phyloP scores from a whole-genome alignment of 1,140 invertebrate species.

The Neuroterus valhalla region DNA sequence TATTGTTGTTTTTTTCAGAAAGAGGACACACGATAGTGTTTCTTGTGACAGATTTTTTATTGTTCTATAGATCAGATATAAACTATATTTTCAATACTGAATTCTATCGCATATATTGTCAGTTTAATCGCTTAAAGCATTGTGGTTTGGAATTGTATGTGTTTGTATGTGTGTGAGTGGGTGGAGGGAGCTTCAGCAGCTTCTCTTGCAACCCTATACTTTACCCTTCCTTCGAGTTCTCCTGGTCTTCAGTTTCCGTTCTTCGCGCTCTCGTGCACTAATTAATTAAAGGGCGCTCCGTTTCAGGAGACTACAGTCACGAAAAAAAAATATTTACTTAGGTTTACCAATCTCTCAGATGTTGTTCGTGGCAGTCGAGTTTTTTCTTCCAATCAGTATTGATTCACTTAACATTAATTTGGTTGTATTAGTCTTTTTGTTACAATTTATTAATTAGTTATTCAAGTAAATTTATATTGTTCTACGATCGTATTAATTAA shows the following conservation, averaged over 20 bases:
- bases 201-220: conserved; percentile 13
- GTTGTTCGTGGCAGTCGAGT: conserved; percentile 31
- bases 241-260: conserved; percentile 42
- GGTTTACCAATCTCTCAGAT: conserved; percentile 55
- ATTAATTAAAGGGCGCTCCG: conserved; percentile 62
- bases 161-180: too few relatives aligned
- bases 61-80: too few relatives aligned
- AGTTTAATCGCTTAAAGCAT: too few relatives aligned
- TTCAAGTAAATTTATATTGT: neutral
- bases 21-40: too few relatives aligned
- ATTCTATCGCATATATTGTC: too few relatives aligned
- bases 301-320: conserved; percentile 39
- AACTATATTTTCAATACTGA: too few relatives aligned
- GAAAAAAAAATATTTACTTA: conserved; percentile 55
- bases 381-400: conserved; percentile 26
- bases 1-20: too few relatives aligned
- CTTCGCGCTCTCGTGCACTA: conserved; percentile 51
- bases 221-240: conserved; percentile 36
- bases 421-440: neutral
- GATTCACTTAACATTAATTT: conserved; percentile 31
- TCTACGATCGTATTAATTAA: neutral
- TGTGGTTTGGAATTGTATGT: too few relatives aligned
- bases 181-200: neutral
- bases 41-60: too few relatives aligned
- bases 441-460: neutral